Evolutionary conservation across 2,888 invertebrate species (phyloP), one percentile per base, ranked within the genome.

Genomic region (Thecophora atra): DNA sequence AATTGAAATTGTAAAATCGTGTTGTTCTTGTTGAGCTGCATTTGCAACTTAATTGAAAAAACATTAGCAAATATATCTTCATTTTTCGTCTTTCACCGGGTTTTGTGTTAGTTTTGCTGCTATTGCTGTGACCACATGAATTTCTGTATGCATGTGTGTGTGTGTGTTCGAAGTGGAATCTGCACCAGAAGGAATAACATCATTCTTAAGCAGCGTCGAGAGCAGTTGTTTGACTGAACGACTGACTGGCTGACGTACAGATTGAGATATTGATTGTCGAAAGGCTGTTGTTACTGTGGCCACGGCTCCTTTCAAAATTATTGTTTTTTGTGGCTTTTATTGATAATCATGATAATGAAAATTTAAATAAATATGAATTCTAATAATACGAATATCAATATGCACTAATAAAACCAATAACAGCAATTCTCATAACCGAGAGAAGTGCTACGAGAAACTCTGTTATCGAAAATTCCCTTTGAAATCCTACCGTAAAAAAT

Each of bases 1-100:
- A 54, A 21, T 37, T 37, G 37, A 37, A 37, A 37, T 37, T n/a
- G n/a, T n/a, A 11, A 37, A 37, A 37, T 58, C 26, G 19, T n/a
- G 56, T 7, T 58, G 58, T 26, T 58, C 28, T 58, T 15, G 26
- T 58, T 15, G 26, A 3, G 4, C 24, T 58, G 58, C 24, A 28
- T 58, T 58, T 70, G 63, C 52, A 70, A 63, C 70, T 70, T 70
- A 70, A 70, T 70, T 70, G 70, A 62, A 70, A 70, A 70, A 63
- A 62, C 28, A 52, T 63, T 17, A 37, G 37, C 37, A 37, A 6
- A 37, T n/a, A n/a, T n/a, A 60, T 42, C 8, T 69, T 62, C 60
- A 30, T 62, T 62, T 28, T 15, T 37, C 6, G 6, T n/a, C 21
- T 30, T 30, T 65, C 65, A 13, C 24, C 21, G 26, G 21, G 17